These are phyloP conservation scores for Oegoconia quadripuncta DNA, from an alignment of 2,888 invertebrate genomes.

Conservation along the genomic window DNA sequence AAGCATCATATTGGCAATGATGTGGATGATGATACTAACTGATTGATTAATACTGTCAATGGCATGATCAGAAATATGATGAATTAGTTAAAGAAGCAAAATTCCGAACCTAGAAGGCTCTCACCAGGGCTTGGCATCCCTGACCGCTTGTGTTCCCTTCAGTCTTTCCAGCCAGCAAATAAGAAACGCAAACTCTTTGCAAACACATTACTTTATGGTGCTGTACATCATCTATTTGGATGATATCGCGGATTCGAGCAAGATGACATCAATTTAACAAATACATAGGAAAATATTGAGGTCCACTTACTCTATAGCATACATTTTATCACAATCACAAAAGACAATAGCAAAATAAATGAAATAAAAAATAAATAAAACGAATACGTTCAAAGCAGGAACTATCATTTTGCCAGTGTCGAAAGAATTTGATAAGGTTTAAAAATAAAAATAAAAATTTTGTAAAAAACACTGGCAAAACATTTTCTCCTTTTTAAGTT, in stretches of 20 bases:
- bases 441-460: too few species aligned
- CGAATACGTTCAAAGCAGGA: constrained; percentile 43
- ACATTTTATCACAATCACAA: constrained; percentile 23
- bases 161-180: constrained; percentile 78
- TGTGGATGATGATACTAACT: constrained; percentile 6
- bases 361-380: constrained; percentile 26
- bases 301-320: constrained; percentile 31
- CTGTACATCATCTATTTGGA: constrained; percentile 41
- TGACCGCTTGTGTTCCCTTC: constrained; percentile 77
- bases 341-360: constrained; percentile 43
- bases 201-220: constrained; percentile 70
- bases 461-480: neutral
- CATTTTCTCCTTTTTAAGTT: neutral
- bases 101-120: constrained; percentile 77
- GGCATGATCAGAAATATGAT: constrained; percentile 47
- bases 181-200: constrained; percentile 76
- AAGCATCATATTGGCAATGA: neutral
- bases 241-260: constrained; percentile 33
- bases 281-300: constrained; percentile 16
- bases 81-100: constrained; percentile 66
- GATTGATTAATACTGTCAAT: constrained; percentile 31
- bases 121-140: constrained; percentile 80
- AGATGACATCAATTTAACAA: constrained; percentile 32
- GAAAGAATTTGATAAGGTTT: neutral
- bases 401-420: neutral